Conservation (phyloP, 2,888 invertebrate species). For the Trypoxylon attenuatum region DNA sequence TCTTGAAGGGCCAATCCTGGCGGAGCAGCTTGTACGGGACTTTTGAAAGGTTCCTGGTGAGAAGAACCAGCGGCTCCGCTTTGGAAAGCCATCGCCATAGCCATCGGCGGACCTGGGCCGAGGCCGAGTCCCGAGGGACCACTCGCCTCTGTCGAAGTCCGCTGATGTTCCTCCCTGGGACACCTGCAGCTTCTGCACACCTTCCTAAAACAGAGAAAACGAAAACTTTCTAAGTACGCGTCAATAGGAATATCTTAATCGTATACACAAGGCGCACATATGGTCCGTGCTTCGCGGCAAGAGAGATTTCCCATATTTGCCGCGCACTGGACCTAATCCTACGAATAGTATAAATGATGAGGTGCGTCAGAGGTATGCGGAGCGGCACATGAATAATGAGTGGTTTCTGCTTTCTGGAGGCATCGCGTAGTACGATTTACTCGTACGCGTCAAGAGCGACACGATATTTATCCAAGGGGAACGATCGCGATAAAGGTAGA, state of each 20-base stretch:
- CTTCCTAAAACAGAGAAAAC: slow-evolving; percentile 79
- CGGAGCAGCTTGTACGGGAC: slow-evolving; percentile 68
- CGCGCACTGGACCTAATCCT: neutral
- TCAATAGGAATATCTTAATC: neutral
- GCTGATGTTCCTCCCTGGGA: slow-evolving; percentile 76
- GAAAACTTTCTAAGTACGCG: neutral
- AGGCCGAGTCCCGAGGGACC: slow-evolving; percentile 64
- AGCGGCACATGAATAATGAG: neutral
- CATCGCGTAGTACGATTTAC: neutral
- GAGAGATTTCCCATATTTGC: neutral
- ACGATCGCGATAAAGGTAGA: slow-evolving; percentile 18
- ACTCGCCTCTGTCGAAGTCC: slow-evolving; percentile 63
- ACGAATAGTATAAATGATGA: neutral
- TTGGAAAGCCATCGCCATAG: slow-evolving; percentile 70
- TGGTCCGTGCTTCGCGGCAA: too few relatives aligned
- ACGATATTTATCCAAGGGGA: neutral
- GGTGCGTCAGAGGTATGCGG: neutral
- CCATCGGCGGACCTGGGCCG: slow-evolving; percentile 67
- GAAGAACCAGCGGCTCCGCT: slow-evolving; percentile 72
- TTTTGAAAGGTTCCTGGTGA: slow-evolving; percentile 72
- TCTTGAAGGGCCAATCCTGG: slow-evolving; percentile 64
- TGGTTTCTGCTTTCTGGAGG: neutral
- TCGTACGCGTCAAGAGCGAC: neutral
- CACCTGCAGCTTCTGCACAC: slow-evolving; percentile 90
- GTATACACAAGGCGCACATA: too few relatives aligned